Base-by-base conservation (phyloP, 2,797 vertebrate genomes). In the Microhierax caerulescens region DNA sequence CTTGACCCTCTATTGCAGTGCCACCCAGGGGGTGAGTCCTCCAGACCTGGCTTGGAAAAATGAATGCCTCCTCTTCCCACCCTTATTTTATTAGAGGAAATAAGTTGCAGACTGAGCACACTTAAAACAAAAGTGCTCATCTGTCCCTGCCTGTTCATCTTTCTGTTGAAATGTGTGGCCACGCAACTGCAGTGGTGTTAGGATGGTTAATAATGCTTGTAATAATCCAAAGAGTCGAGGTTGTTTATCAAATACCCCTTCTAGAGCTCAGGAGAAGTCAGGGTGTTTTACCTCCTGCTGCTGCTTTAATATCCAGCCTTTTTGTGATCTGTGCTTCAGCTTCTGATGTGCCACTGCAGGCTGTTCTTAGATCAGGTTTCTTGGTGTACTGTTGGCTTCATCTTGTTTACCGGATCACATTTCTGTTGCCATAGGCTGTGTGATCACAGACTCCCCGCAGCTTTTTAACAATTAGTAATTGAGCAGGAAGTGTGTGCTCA, bases 381-480 rank as follows among this genome's bases (percentile, higher is more conserved):
- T 95, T 25, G 16, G 77, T 43, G 50, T 45, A 93, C 96, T 80
- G 92, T 90, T 61, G 96, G 51, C 95, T 97, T 95, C 51, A 92
- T 97, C 97, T 98, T 95, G 43, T 94, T 96, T 83, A 76, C 96
- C 28, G 92, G 91, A 85, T 98, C 96, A 8, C 89, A 10, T 97
- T 96, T 84, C 98, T 97, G 94, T 96, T 96, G 97, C 97, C 83
- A 8, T 78, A n/a, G 95, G 92, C 94, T 82, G 90, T 96, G 98
- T 97, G 97, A 98, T 98, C 97, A 95, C 97, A 97, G 98, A 98
- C 98, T 98, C 98, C 98, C 97, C 95, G 94, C 98, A 97, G 98
- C 98, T 98, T 97, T 47, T 78, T 75, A 98, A 98, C 98, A 98
- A 97, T 98, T 97, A 83, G 95, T 98, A 98, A 97, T 97, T 90